Evolutionary conservation across 2,113 vertebrate species (phyloP).

Genomic region (Rana temporaria): DNA sequence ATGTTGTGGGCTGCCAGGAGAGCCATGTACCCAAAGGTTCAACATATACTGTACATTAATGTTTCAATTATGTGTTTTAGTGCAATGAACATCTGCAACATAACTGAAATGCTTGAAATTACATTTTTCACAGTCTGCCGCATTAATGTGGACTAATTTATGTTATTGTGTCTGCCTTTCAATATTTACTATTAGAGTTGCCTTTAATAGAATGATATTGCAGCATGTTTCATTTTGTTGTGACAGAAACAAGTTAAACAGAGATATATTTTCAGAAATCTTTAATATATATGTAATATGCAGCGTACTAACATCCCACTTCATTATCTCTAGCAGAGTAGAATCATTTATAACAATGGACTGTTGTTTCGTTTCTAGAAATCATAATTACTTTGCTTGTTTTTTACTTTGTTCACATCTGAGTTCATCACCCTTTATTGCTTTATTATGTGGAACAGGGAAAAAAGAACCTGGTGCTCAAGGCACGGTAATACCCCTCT

Average conservation of each 20-base stretch:
- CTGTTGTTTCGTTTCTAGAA: conserved; percentile 33
- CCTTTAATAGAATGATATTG: conserved; percentile 32
- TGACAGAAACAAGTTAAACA: conserved; percentile 36
- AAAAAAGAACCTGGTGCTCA: too few species aligned
- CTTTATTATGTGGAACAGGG: conserved; percentile 39
- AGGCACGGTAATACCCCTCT: too few species aligned
- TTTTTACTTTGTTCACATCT: conserved; percentile 8
- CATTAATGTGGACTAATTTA: conserved; percentile 23
- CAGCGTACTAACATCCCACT: conserved; percentile 31
- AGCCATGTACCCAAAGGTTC: too few species aligned
- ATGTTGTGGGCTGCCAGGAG: too few species aligned
- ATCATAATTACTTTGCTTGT: conserved; percentile 37
- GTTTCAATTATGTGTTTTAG: background rate
- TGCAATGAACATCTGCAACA: background rate
- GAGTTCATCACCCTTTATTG: conserved; percentile 2
- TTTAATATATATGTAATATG: background rate
- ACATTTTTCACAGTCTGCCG: conserved; percentile 34
- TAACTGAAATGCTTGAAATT: background rate
- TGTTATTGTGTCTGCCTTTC: conserved; percentile 21
- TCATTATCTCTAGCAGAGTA: conserved; percentile 50
- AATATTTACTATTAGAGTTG: conserved; percentile 15
- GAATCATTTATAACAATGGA: conserved; percentile 41
- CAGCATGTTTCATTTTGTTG: conserved; percentile 34
- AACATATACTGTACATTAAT: too few species aligned
- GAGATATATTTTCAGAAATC: conserved; percentile 24